Conservation (phyloP, 2,797 vertebrate genomes). For the Dermochelys coriacea region DNA sequence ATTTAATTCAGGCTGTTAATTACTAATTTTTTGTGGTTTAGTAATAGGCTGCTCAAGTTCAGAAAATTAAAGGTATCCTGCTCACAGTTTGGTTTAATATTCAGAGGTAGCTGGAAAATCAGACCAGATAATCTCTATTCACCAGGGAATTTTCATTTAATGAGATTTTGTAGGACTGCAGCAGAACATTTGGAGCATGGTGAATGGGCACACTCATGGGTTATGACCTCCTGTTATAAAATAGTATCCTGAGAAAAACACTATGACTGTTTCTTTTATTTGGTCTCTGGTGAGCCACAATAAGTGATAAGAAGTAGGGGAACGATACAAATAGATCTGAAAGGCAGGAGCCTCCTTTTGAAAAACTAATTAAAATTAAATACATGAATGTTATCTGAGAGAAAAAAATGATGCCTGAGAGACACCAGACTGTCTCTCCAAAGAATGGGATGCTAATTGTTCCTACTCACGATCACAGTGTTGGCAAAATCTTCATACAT, state of each 20-base stretch:
- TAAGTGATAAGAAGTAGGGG: background rate
- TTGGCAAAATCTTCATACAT: background rate
- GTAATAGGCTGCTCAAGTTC: background rate
- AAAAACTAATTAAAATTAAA: background rate
- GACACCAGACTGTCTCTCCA: background rate
- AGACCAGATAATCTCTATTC: background rate
- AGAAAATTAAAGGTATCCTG: background rate
- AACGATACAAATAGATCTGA: background rate
- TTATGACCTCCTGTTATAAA: background rate
- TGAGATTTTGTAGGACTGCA: constrained; percentile 6
- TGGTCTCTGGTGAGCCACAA: background rate
- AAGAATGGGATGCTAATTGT: background rate
- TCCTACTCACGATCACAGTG: background rate
- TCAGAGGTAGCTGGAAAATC: background rate
- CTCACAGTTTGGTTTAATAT: background rate
- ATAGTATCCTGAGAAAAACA: background rate
- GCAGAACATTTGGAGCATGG: background rate
- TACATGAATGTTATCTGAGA: background rate
- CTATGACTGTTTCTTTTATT: background rate
- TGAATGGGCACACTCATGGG: background rate
- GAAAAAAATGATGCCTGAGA: background rate
- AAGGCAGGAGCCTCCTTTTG: background rate
- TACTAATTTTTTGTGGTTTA: background rate
- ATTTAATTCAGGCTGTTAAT: background rate
- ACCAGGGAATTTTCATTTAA: background rate